Evolutionary conservation across 2,113 vertebrate genomes (phyloP), one percentile per base, ranked within the genome.

Genomic region (Panthera tigris): DNA sequence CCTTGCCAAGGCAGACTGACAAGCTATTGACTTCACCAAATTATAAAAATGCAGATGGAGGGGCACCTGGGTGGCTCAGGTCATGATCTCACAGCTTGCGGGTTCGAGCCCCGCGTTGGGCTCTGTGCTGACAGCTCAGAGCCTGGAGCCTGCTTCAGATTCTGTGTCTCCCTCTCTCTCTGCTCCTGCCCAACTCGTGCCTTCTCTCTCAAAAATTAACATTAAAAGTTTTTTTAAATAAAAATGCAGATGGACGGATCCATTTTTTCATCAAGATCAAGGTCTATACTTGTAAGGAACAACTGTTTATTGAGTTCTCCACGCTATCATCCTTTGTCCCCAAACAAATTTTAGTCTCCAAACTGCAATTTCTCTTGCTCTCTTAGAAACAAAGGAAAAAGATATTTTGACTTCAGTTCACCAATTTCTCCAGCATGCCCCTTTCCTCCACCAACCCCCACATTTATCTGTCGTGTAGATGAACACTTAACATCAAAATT

Each of bases 221-320:
- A 23, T 61, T 10, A 61, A 23, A 61, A 61, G 25, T 1, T 0
- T 23, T 55, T 7, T 61, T 18, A 25, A 57, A 57, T 61, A 95
- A 95, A 45, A 76, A 76, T 31, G 41, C 41, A 18, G 76, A 65
- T 18, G 18, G 61, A 52, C 48, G 15, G 94, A 95, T 48, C 16
- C 45, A 94, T 61, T 57, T 29, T 95, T 96, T 68, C 68, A 86
- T n/a, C 41, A 89, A 87, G 25, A 55, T 69, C 33, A 79, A 80
- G 31, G 19, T 88, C 48, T 68, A 4, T 25, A 48, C 36, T 95
- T 81, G 85, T 27, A 65, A 89, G 27, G 15, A 95, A 89, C 3
- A 86, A 86, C 4, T 63, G 27, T 14, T 71, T 27, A 79, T 0
- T 31, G 33, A 94, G 87, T 69, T 89, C 41, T 91, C 66, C 91